Conservation (phyloP, 2,113 vertebrate genomes). For the Eudyptes chrysolophus region DNA sequence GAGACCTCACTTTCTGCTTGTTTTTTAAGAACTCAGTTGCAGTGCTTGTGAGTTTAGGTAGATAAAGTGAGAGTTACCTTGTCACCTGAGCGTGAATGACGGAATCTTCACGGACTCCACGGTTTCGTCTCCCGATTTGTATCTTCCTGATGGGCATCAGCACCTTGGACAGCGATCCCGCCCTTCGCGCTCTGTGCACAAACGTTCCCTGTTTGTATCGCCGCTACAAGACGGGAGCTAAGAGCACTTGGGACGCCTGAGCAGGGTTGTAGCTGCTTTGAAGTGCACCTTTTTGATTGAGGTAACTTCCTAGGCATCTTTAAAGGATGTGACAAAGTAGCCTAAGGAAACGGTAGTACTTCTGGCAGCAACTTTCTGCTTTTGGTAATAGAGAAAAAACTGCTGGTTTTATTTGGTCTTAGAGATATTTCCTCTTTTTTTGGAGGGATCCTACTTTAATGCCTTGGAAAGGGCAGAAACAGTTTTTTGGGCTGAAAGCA, state of each 20-base stretch:
- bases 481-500: neutral
- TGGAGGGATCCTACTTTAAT: neutral
- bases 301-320: neutral
- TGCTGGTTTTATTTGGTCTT: neutral
- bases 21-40: neutral
- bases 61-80: neutral
- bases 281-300: neutral
- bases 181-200: accelerated
- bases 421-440: neutral
- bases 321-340: neutral
- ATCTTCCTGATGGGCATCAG: accelerated
- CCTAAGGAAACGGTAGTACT: neutral
- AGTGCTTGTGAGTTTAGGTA: neutral
- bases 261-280: neutral
- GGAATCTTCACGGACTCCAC: neutral
- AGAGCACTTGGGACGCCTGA: neutral
- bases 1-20: neutral
- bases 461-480: neutral
- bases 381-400: neutral
- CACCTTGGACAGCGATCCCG: neutral
- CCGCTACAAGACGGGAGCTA: neutral
- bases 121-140: accelerated
- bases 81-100: accelerated
- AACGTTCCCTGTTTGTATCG: accelerated
- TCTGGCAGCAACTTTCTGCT: neutral